Evolutionary conservation across 2,888 invertebrate species (phyloP), one percentile per base, ranked within the genome.

Genomic region (Anthrax anthrax): DNA sequence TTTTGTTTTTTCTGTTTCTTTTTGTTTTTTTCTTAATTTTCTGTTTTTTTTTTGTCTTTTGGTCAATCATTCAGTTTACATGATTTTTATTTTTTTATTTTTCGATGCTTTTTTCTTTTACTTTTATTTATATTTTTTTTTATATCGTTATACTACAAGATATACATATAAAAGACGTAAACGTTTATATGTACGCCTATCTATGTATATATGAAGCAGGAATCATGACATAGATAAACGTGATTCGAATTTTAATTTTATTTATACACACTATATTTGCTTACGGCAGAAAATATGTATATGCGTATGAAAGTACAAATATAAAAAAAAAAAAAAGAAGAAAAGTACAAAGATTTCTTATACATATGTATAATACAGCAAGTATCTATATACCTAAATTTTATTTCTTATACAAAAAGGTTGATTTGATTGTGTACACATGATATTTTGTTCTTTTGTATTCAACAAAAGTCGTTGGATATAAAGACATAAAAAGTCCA

Each of bases 221-320:
- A 32, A 37, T 37, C 46, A 46, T 46, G 46, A 42, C 46, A 46
- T 19, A 27, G 46, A 36, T 39, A 42, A 46, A 46, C 46, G 46
- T 46, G 46, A 46, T 42, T 37, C 37, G 46, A 41, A 46, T 46
- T 46, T 42, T 37, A 32, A 32, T 32, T 32, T 5, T 12, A 32
- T 32, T 32, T 12, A 32, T 32, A 32, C 12, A 12, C 8, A 23
- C 8, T 23, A 6, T 23, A 23, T 23, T 8, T 23, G 23, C 23
- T 23, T 23, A 23, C n/a, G n/a, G n/a, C n/a, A n/a, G n/a, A n/a
- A n/a, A n/a, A n/a, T n/a, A n/a, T n/a, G n/a, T n/a, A n/a, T n/a
- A n/a, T n/a, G n/a, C n/a, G n/a, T n/a, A n/a, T n/a, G n/a, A n/a
- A n/a, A n/a, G n/a, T n/a, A n/a, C n/a, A n/a, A n/a, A n/a, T n/a